Base-by-base conservation (phyloP, 1,140 invertebrate species). In the Cecropterus lyciades region DNA sequence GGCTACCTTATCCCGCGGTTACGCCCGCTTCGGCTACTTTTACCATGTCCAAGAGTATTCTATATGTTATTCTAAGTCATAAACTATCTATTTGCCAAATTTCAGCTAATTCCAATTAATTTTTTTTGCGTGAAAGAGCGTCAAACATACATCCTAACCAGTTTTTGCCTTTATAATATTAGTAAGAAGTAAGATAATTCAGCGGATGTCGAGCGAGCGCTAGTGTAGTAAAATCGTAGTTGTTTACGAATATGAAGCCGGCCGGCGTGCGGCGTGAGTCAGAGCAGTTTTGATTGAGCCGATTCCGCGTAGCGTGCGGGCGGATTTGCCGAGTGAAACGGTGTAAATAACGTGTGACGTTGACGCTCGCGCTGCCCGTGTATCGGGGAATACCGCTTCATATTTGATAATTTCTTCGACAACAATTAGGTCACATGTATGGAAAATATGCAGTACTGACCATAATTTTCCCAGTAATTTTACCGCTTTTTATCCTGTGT, bases 321-420 rank as follows among this genome's bases (percentile, higher is more conserved):
- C 67, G 76, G 76, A 76, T 63, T 80, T 74, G 69, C 77, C 76
- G 65, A 72, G 49, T 70, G 66, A 73, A 69, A 66, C 60, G 42
- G 62, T 71, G 75, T 75, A 79, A 82, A 84, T 79, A 79, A 77
- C 65, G 67, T 77, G 56, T 84, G 82, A 84, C 80, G 80, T 67
- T 66, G 62, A 48, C 53, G 52, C 49, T 52, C 10, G 68, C 56
- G 27, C 27, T 7, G 27, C n/a, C 14, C 9, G 14, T 17, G 63
- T 68, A 48, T 43, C 51, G 78, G 81, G 81, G 65, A 85, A 84
- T 80, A 84, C 80, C 80, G 63, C 76, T 75, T 85, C 80, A 85
- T 66, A 30, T 14, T 37, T 40, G 75, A 72, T 79, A 73, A 75
- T 70, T 53, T 66, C 73, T 80, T 72, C 71, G 72, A 72, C 56